Evolutionary conservation across 2,113 vertebrate species (phyloP), one percentile per base, ranked within the genome.

Genomic region (Vidua chalybeata): DNA sequence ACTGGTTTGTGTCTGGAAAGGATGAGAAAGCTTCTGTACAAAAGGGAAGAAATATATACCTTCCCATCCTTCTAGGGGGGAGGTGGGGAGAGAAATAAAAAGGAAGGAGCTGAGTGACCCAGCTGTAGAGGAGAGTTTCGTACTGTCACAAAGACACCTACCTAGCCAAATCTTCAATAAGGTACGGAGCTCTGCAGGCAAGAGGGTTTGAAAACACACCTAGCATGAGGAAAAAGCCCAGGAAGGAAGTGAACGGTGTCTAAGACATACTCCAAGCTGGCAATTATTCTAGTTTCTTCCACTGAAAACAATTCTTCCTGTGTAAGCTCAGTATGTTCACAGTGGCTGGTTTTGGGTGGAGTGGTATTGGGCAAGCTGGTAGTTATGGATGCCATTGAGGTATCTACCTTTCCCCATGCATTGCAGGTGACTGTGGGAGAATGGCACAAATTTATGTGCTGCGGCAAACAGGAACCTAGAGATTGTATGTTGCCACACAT

Each of bases 381-480:
- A 81, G 84, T 84, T 95, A 87, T 13, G 73, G 94, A 91, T 94
- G 94, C 94, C 69, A 91, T 3, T 93, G 86, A 97, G 80, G 95
- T 87, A 93, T 76, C 94, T 77, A 9, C 84, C 84, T 90, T 86
- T 84, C 72, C 93, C 80, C 64, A 41, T 26, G 69, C 48, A 67
- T 68, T 92, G 89, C 89, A 78, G 91, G 74, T 75, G 76, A 45
- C 24, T 93, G 76, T 94, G 80, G 64, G 52, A 96, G 91, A 90
- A 75, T 52, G 52, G 91, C 89, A 95, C 56, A 94, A 89, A 64
- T 80, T 78, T 72, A 71, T 48, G 61, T 78, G 39, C 91, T 52
- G 56, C 75, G 77, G 89, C 93, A 97, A 96, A 95, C 94, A 97
- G 94, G 95, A 96, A 95, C 91, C 76, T 78, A 92, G 75, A 90